Percentiles rank a stretch among this genome's conserved stretches.
These are phyloP conservation scores for Spea multiplicata DNA, from an alignment of 2,113 vertebrate genomes.

Conservation along the genomic window DNA sequence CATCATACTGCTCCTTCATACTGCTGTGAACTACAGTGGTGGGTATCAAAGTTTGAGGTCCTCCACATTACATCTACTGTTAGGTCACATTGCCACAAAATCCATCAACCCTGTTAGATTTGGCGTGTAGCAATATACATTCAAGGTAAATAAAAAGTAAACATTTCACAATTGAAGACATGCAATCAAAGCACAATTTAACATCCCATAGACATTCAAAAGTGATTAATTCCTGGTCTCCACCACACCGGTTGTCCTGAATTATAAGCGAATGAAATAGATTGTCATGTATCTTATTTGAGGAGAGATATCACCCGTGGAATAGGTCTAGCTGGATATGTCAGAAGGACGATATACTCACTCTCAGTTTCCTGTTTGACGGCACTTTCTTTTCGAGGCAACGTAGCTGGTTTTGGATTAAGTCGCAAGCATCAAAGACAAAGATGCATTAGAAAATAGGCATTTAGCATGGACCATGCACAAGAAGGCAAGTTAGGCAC, in stretches of 20 bases:
- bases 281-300: not conserved
- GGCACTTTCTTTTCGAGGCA: slow-evolving; percentile 99
- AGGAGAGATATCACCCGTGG: not conserved
- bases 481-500: slow-evolving; percentile 83
- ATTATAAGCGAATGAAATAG: not conserved
- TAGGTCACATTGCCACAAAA: too few species aligned
- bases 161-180: not conserved
- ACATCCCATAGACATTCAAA: too few species aligned
- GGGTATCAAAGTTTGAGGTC: too few species aligned
- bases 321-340: not conserved
- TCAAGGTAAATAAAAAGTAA: not conserved
- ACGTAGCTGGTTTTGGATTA: slow-evolving; percentile 97
- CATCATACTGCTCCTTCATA: too few species aligned
- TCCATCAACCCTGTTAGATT: too few species aligned
- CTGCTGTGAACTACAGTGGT: too few species aligned
- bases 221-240: not conserved
- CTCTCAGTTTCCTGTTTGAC: slow-evolving; percentile 99
- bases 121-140: too few species aligned
- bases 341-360: slow-evolving; percentile 73
- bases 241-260: not conserved
- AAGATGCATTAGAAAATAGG: slow-evolving; percentile 95
- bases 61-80: too few species aligned
- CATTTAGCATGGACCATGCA: slow-evolving; percentile 89
- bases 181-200: not conserved
- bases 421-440: slow-evolving; percentile 98